A percentile compares a stretch with the other conserved stretches of the same genome.
phyloP scores from a whole-genome alignment of 2,113 vertebrate species.

The Cryptoleucopteryx plumbea region DNA sequence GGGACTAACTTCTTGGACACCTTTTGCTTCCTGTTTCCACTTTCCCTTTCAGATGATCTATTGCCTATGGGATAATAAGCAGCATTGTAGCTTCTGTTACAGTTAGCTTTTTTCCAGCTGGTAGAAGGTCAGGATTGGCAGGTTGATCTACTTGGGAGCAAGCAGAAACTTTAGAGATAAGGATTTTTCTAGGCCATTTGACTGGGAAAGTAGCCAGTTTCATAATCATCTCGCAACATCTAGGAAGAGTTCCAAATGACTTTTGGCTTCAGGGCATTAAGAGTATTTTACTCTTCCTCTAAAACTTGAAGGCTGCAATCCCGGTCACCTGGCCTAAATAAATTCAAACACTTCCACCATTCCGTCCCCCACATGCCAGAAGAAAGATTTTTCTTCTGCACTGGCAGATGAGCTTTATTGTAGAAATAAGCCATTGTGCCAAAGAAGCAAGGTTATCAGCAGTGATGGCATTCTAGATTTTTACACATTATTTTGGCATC shows the following conservation, averaged over 20 bases:
- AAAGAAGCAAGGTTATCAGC: background rate
- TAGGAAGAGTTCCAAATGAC: conserved; percentile 30
- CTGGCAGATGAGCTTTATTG: background rate
- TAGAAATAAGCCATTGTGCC: background rate
- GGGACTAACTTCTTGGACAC: background rate
- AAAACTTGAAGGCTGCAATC: background rate
- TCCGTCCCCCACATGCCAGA: background rate
- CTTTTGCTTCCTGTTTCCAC: background rate
- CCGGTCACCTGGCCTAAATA: conserved; percentile 1
- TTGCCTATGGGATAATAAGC: background rate
- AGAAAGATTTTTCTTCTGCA: background rate
- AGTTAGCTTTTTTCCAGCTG: conserved; percentile 28
- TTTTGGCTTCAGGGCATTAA: conserved; percentile 35
- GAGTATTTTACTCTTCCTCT: conserved; percentile 25
- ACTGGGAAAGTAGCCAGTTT: conserved; percentile 51
- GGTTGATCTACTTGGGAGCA: conserved; percentile 50
- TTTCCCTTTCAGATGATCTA: background rate
- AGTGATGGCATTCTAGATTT: background rate
- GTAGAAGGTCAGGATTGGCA: conserved; percentile 52
- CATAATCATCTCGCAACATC: conserved; percentile 22
- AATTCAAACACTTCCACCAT: background rate
- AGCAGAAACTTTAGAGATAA: conserved; percentile 30
- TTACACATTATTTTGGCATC: background rate
- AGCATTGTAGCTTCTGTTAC: background rate
- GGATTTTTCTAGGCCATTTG: conserved; percentile 58